Evolutionary conservation across 1,140 invertebrate genomes (phyloP).

Genomic region (Platorchestia sp.): DNA sequence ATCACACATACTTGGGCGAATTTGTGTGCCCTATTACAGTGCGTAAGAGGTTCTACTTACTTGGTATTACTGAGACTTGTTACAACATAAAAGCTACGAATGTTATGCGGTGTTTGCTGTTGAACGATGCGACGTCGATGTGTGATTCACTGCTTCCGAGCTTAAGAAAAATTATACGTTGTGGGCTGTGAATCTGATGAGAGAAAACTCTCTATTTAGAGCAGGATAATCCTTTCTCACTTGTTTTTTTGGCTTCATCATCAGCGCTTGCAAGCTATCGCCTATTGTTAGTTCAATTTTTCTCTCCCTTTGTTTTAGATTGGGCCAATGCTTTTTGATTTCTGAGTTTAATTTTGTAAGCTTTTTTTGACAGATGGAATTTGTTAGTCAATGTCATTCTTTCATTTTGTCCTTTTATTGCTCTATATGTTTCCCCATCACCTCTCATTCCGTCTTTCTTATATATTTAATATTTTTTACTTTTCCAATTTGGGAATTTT

Average conservation of each 20-base stretch:
- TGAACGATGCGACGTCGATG: too few relatives aligned
- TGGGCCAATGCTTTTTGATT: neutral
- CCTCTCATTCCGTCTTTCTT: neutral
- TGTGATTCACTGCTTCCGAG: too few relatives aligned
- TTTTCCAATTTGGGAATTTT: neutral
- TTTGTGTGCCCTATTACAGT: too few relatives aligned
- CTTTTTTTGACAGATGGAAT: neutral
- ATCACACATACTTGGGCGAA: neutral
- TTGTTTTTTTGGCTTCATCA: neutral
- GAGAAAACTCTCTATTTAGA: neutral
- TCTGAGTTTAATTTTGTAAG: neutral
- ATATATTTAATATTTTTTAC: neutral
- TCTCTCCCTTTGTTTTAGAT: neutral
- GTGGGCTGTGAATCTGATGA: neutral
- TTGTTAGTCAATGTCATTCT: neutral
- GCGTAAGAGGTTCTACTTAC: too few relatives aligned
- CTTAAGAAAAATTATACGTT: neutral
- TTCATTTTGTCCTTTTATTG: neutral
- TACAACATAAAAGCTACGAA: neutral
- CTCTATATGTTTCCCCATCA: neutral
- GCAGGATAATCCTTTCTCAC: neutral
- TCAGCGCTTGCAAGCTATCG: neutral
- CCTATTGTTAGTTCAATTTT: neutral
- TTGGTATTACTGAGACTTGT: too few relatives aligned
- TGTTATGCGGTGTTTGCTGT: neutral